Base-by-base conservation (phyloP, 2,888 invertebrate genomes). In the Orthosia cruda region DNA sequence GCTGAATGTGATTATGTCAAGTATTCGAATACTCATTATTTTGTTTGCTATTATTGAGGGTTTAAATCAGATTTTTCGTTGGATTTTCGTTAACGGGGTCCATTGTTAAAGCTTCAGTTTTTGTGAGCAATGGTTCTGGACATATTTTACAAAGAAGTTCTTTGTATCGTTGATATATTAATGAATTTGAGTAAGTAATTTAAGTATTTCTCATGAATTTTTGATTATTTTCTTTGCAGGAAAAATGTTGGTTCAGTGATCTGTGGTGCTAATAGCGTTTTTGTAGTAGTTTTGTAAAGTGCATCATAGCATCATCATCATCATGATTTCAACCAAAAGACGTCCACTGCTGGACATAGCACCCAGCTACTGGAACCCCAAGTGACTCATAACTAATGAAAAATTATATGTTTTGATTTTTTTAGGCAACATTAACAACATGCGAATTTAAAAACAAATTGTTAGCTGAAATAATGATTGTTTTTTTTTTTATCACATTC, bases 1-100 rank as follows among this genome's bases (percentile, higher is more conserved):
- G 78, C 80, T 83, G 86, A 90, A 90, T 89, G 88, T 85, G 86
- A 92, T 92, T 90, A 90, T 86, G 82, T 82, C 72, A 67, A 77
- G 77, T 72, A 77, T 79, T 88, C 66, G 59, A 62, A 81, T 74
- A 77, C 78, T 68, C 75, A 88, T 87, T 81, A 83, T 86, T 77
- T 78, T 81, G 78, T 81, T 75, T 62, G 63, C 78, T 58, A 68
- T 81, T 74, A 78, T 40, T 61, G 63, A 67, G 58, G 62, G 69
- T 80, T 82, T 61, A 70, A 74, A 20, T 55, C 55, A n/a, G 57
- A 54, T 72, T 80, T 71, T 73, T 40, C 26, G 23, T 78, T 70
- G 47, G 47, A 54, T 69, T 62, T 77, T 52, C 40, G 32, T 57
- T 63, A 65, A 69, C 32, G 13, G n/a, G 4, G 9, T 13, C 7